Conservation (phyloP, 2,888 invertebrate genomes). For the Neoascia interrupta region DNA sequence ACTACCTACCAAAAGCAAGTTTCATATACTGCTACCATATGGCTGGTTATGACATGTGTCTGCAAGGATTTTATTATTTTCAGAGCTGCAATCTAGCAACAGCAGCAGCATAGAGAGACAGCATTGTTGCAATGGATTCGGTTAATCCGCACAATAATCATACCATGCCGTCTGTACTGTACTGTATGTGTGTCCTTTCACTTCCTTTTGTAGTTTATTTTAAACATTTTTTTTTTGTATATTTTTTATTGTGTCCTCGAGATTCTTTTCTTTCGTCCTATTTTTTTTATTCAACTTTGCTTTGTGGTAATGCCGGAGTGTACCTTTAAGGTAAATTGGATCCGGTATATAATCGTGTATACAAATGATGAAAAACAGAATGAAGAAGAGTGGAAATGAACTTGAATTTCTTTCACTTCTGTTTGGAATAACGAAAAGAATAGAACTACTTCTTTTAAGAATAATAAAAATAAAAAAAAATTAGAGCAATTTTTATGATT, state of each 20-base stretch:
- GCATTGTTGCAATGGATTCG: slow-evolving; percentile 57
- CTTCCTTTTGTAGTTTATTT: slow-evolving; percentile 58
- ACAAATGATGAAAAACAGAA: slow-evolving; percentile 7
- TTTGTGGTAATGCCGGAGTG: slow-evolving; percentile 49
- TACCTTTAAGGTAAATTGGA: slow-evolving; percentile 66
- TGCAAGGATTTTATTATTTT: slow-evolving; percentile 55
- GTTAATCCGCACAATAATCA: slow-evolving; percentile 62
- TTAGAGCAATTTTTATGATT: slow-evolving; percentile 30
- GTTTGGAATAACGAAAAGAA: slow-evolving; percentile 20
- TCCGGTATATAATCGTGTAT: slow-evolving; percentile 46
- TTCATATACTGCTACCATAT: slow-evolving; percentile 18
- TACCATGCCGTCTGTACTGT: slow-evolving; percentile 49
- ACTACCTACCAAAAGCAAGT: slow-evolving; percentile 24
- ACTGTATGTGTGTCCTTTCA: slow-evolving; percentile 50
- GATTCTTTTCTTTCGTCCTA: slow-evolving; percentile 21
- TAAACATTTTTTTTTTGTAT: slow-evolving; percentile 36
- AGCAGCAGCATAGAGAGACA: slow-evolving; percentile 8
- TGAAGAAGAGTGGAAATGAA: slow-evolving; percentile 52
- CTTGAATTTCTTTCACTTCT: slow-evolving; percentile 51
- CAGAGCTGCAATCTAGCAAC: slow-evolving; percentile 10
- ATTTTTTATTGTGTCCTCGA: slow-evolving; percentile 57
- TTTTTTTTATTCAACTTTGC: slow-evolving; percentile 36
- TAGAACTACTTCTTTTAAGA: slow-evolving; percentile 6
- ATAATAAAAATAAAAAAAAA: not conserved
- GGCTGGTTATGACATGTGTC: slow-evolving; percentile 44